Evolutionary conservation across 2,888 invertebrate genomes (phyloP), one percentile per base, ranked within the genome.

Genomic region (Caenorhabditis becei): DNA sequence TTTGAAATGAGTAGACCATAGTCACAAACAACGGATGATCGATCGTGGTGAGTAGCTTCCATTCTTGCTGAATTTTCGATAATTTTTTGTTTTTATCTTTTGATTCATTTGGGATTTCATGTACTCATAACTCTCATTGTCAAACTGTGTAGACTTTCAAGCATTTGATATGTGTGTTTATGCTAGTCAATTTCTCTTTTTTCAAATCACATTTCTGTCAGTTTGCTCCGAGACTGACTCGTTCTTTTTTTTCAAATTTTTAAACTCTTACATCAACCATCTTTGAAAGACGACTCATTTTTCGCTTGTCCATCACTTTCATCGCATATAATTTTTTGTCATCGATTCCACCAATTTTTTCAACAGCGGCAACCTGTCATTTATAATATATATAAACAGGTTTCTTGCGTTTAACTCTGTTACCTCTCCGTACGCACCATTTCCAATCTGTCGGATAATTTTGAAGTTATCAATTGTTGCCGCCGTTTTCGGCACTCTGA

Each of bases 401-500:
- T 8, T 35, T 35, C 14, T 14, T 41, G 41, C 3, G 2, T 41
- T 3, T 16, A 5, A 10, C 2, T 41, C 41, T 16, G 14, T 47
- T 28, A 70, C 70, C 35, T 74, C 72, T 58, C 72, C 72, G 28
- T 65, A 74, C 4, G 72, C 72, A n/a, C 72, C 72, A 23, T 49
- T 66, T 5, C 75, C 75, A 44, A 75, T 75, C 10, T 66, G 66
- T 16, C 26, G 26, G n/a, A 75, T 18, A 3, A 75, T 16, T 0
- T 32, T 32, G 20, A 75, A 75, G 2, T 66, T 28, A 2, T 66
- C 63, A 18, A 51, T 24, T 16, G 37, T 59, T 18, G 51, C 26
- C 0, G 56, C 28, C 59, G 41, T 49, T 41, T 41, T 41, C 2
- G 56, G 56, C 1, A 28, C 20, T 14, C 72, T 63, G 44, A 54